A percentile compares a stretch with the other conserved stretches of the same genome.
phyloP scores from a whole-genome alignment of 2,113 vertebrate species.

The Trichomycterus rosablanca region DNA sequence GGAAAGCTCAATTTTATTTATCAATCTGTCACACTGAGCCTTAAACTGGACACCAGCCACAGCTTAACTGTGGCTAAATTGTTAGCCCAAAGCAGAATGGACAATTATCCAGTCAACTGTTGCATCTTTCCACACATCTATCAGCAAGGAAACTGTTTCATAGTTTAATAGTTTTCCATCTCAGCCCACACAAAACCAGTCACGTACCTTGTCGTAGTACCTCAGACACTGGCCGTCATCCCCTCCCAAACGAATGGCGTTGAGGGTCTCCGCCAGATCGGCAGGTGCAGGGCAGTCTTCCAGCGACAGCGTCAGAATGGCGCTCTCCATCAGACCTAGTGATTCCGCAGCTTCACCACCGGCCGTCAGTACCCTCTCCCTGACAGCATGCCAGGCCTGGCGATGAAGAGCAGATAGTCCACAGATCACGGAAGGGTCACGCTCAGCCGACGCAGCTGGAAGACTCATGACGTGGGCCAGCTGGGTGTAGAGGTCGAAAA shows the following conservation, averaged over 20 bases:
- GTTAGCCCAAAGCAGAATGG: no score
- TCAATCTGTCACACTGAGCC: no score
- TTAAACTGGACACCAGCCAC: no score
- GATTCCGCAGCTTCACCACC: slow-evolving; percentile 55
- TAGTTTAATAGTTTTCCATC: no score
- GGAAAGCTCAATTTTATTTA: no score
- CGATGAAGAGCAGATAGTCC: slow-evolving; percentile 62
- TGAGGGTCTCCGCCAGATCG: slow-evolving; percentile 61
- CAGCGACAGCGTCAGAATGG: slow-evolving; percentile 62
- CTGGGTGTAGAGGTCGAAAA: slow-evolving; percentile 63
- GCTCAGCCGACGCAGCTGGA: slow-evolving; percentile 41
- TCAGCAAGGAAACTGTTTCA: no score
- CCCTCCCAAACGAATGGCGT: slow-evolving; percentile 61
- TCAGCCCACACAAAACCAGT: no score
- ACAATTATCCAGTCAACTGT: no score
- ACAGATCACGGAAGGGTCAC: slow-evolving; percentile 57
- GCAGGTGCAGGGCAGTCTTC: slow-evolving; percentile 59
- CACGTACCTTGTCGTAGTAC: slow-evolving; percentile 72
- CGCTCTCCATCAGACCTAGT: slow-evolving; percentile 67
- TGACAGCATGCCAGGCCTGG: slow-evolving; percentile 57
- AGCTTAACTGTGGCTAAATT: no score
- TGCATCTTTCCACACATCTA: no score
- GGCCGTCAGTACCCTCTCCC: slow-evolving; percentile 55
- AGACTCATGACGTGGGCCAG: slow-evolving; percentile 52
- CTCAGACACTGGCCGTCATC: slow-evolving; percentile 52